Percentiles rank a stretch among this genome's conserved stretches.
Evolutionary conservation across 2,113 vertebrate genomes (phyloP).

Genomic region (Zootoca vivipara): DNA sequence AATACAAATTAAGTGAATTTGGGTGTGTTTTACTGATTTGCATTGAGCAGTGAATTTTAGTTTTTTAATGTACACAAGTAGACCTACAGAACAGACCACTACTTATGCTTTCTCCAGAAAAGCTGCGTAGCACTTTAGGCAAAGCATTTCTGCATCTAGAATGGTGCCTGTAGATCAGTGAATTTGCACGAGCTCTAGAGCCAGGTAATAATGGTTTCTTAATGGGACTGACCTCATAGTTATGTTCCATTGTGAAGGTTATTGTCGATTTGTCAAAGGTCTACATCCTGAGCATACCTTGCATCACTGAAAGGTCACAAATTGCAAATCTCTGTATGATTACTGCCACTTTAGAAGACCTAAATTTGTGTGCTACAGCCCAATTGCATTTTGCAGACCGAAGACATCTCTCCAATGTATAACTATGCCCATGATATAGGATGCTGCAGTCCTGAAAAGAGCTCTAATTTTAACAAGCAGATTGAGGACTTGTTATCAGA

Average conservation of each 20-base stretch:
- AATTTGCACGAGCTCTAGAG: background rate
- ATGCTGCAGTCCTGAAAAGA: background rate
- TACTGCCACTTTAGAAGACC: background rate
- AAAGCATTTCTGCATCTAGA: background rate
- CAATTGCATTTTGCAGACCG: background rate
- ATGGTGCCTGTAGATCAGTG: background rate
- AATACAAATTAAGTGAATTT: background rate
- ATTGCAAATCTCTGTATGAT: background rate
- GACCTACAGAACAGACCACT: background rate
- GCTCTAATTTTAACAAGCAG: background rate
- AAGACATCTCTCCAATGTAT: background rate
- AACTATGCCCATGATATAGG: background rate
- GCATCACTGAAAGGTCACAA: background rate
- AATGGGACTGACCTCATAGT: background rate
- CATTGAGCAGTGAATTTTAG: constrained; percentile 1
- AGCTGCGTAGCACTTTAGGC: background rate
- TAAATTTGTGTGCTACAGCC: background rate
- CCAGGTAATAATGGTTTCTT: background rate
- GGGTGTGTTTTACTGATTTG: background rate
- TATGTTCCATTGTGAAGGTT: background rate
- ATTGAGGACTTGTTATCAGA: background rate
- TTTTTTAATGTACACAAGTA: background rate
- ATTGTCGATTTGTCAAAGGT: background rate
- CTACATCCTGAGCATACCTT: background rate
- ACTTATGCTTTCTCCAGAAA: background rate